phyloP scores from a whole-genome alignment of 1,140 invertebrate species.

The Cephus cinctus region DNA sequence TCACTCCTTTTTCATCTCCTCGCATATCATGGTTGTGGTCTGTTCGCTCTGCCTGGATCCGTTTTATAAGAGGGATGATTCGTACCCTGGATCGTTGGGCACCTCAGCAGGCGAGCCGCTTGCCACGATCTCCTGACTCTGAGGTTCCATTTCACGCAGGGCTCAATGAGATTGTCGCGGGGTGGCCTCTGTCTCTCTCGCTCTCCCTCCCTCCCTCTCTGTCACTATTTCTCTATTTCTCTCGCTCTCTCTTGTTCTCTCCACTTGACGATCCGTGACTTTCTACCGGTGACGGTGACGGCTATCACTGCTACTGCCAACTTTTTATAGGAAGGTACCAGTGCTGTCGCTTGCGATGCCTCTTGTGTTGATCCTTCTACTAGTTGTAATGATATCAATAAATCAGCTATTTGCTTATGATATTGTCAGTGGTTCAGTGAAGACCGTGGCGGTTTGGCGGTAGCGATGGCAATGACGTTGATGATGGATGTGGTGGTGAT shows the following conservation, averaged over 20 bases:
- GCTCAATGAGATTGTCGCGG: not conserved
- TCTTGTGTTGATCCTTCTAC: no score
- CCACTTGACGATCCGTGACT: constrained; percentile 8
- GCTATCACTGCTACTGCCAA: no score
- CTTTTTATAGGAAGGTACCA: no score
- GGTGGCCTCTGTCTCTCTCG: constrained; percentile 4
- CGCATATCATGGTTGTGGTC: no score
- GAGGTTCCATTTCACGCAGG: constrained; percentile 63
- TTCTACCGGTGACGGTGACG: constrained; percentile 13
- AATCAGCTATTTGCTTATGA: no score
- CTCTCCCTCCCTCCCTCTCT: constrained; percentile 8
- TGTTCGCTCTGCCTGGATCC: not conserved
- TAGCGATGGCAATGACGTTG: no score
- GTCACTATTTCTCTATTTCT: constrained; percentile 16
- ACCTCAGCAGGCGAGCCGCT: constrained; percentile 79
- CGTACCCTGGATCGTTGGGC: constrained; percentile 88
- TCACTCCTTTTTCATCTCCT: not conserved
- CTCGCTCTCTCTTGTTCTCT: not conserved
- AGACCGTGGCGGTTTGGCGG: no score
- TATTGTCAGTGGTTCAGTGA: no score
- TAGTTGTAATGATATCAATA: no score
- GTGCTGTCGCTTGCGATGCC: no score
- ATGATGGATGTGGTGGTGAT: no score
- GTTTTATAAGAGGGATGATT: constrained; percentile 24
- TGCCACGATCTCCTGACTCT: constrained; percentile 70